A percentile compares a stretch with the other conserved stretches of the same genome.
Conservation (phyloP, 2,888 invertebrate species). For the Noctua pronuba region DNA sequence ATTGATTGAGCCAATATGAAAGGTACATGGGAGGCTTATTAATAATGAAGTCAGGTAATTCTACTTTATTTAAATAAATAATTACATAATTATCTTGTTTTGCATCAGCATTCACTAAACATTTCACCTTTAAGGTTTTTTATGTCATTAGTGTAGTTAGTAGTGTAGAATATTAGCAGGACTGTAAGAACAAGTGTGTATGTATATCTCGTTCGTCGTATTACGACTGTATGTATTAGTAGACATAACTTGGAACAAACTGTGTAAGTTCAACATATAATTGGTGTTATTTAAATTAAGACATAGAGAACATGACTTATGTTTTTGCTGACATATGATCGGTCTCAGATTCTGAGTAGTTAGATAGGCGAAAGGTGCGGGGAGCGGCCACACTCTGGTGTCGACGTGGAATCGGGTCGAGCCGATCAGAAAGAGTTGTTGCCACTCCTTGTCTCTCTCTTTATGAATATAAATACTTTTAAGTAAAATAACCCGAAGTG, state of each 20-base stretch:
- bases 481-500: not conserved
- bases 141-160: conserved; percentile 4
- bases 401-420: not conserved
- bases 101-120: conserved; percentile 61
- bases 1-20: not conserved
- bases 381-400: not conserved
- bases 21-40: not conserved
- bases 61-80: not conserved
- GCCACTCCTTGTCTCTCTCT: not conserved
- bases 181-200: not conserved
- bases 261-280: conserved; percentile 12
- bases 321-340: conserved; percentile 35
- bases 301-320: conserved; percentile 59
- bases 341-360: conserved; percentile 12
- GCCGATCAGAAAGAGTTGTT: not conserved
- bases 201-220: conserved; percentile 26
- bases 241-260: conserved; percentile 6
- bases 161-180: not conserved
- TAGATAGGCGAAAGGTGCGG: not conserved
- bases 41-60: not conserved
- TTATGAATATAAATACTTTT: conserved; percentile 1
- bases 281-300: conserved; percentile 28
- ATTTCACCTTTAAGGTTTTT: conserved; percentile 43
- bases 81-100: conserved; percentile 11
- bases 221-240: not conserved